Percentiles rank a stretch among this genome's conserved stretches.
phyloP scores from a whole-genome alignment of 30 jellyfish, hydroid and myxozoan species.

The Cassiopea andromeda region DNA sequence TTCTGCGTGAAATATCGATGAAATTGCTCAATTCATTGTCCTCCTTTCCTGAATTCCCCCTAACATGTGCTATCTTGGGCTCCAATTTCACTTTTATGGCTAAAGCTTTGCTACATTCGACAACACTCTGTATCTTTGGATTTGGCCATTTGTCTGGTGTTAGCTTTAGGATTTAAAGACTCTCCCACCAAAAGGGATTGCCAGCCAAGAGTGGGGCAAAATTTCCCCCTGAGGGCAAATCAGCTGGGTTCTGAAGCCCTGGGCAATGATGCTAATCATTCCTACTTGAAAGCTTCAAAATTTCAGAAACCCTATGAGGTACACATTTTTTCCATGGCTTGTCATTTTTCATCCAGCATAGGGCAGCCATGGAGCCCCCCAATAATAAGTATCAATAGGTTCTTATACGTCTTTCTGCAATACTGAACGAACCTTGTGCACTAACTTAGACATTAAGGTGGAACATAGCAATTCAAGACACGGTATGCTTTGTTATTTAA shows the following conservation, averaged over 20 bases:
- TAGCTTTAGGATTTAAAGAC: slow-evolving; percentile 48
- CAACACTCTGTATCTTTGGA: slow-evolving; percentile 2
- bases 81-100: slow-evolving; percentile 34
- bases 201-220: background rate
- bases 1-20: slow-evolving; percentile 28
- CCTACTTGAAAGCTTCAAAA: slow-evolving; percentile 14
- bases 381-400: slow-evolving; percentile 5
- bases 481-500: slow-evolving; percentile 54
- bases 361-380: slow-evolving; percentile 44
- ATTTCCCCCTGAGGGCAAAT: slow-evolving; percentile 17
- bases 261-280: slow-evolving; percentile 37
- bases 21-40: background rate
- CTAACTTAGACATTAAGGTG: slow-evolving; percentile 38
- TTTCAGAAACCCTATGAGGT: slow-evolving; percentile 30
- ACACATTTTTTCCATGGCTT: slow-evolving; percentile 21
- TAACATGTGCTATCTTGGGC: slow-evolving; percentile 32
- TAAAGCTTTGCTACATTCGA: slow-evolving; percentile 25
- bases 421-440: background rate
- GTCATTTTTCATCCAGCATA: slow-evolving; percentile 54
- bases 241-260: slow-evolving; percentile 20
- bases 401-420: slow-evolving; percentile 14
- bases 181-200: slow-evolving; percentile 54
- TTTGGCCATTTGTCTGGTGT: slow-evolving; percentile 48
- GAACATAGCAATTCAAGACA: slow-evolving; percentile 65
- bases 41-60: slow-evolving; percentile 13